Conservation (phyloP, 2,888 invertebrate genomes). For the Nowickia ferox region DNA sequence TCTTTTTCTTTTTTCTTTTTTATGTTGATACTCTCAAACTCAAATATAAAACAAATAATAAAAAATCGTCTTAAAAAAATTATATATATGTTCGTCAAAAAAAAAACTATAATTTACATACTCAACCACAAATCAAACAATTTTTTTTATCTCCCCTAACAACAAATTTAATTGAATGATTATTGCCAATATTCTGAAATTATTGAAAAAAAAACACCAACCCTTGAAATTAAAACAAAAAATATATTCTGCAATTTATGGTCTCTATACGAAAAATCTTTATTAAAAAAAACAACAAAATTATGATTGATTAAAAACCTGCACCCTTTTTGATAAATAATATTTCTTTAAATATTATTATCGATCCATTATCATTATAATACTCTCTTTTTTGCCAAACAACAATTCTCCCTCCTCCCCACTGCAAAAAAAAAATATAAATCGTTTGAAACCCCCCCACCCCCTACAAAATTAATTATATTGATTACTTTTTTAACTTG, state of each 20-base stretch:
- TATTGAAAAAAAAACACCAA: conserved; percentile 65
- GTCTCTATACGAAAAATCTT: conserved; percentile 65
- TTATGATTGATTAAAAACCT: conserved; percentile 64
- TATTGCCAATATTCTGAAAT: conserved; percentile 48
- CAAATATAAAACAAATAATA: conserved; percentile 68
- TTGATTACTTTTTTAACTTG: conserved; percentile 48
- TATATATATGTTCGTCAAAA: conserved; percentile 83
- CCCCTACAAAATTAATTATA: conserved; percentile 57
- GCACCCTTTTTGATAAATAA: conserved; percentile 53
- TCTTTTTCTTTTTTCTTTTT: conserved; percentile 79
- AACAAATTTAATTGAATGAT: conserved; percentile 68
- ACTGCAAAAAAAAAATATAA: conserved; percentile 34
- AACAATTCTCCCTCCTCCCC: conserved; percentile 37
- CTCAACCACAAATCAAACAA: conserved; percentile 49
- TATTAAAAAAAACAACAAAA: conserved; percentile 71
- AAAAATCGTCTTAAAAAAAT: conserved; percentile 80
- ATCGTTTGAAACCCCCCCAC: conserved; percentile 29
- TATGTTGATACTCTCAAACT: conserved; percentile 77
- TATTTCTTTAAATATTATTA: conserved; percentile 54
- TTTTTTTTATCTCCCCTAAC: conserved; percentile 32
- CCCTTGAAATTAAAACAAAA: conserved; percentile 49
- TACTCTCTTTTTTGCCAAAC: conserved; percentile 32
- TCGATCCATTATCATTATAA: neutral
- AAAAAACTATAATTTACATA: conserved; percentile 63
- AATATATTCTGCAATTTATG: conserved; percentile 62